Conservation (phyloP, 2,113 vertebrate species). For the Puntigrus tetrazona region DNA sequence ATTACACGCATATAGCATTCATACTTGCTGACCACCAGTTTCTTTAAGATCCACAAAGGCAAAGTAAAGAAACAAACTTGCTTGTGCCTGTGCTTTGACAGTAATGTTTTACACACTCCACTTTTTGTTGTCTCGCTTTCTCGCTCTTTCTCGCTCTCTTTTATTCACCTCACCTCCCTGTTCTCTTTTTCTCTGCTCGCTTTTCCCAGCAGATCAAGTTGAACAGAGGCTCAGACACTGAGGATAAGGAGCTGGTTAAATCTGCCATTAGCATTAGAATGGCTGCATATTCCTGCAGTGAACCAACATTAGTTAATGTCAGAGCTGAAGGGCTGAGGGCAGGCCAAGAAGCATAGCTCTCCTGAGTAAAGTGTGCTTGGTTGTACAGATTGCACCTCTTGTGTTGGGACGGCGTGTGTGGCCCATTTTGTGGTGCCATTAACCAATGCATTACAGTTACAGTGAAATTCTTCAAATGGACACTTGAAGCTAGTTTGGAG, state of each 20-base stretch:
- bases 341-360: slow-evolving; percentile 57
- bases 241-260: slow-evolving; percentile 75
- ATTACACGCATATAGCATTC: background rate
- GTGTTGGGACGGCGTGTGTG: slow-evolving; percentile 54
- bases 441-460: slow-evolving; percentile 40
- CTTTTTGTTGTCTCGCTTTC: slow-evolving; percentile 17
- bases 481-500: slow-evolving; percentile 10
- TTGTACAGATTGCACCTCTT: slow-evolving; percentile 53
- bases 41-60: slow-evolving; percentile 49
- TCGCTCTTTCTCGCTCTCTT: slow-evolving; percentile 23
- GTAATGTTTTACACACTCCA: slow-evolving; percentile 17
- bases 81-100: slow-evolving; percentile 12
- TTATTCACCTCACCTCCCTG: slow-evolving; percentile 39
- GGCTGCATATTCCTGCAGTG: slow-evolving; percentile 69
- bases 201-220: slow-evolving; percentile 61
- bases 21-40: background rate
- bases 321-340: slow-evolving; percentile 63
- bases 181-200: slow-evolving; percentile 35
- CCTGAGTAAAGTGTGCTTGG: slow-evolving; percentile 55
- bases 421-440: slow-evolving; percentile 44
- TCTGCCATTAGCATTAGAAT: slow-evolving; percentile 76
- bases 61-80: slow-evolving; percentile 29
- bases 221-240: slow-evolving; percentile 63
- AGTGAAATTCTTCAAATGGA: slow-evolving; percentile 25
- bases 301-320: slow-evolving; percentile 76